Conservation (phyloP, 2,888 invertebrate species). For the Dicyrtomina minuta region DNA sequence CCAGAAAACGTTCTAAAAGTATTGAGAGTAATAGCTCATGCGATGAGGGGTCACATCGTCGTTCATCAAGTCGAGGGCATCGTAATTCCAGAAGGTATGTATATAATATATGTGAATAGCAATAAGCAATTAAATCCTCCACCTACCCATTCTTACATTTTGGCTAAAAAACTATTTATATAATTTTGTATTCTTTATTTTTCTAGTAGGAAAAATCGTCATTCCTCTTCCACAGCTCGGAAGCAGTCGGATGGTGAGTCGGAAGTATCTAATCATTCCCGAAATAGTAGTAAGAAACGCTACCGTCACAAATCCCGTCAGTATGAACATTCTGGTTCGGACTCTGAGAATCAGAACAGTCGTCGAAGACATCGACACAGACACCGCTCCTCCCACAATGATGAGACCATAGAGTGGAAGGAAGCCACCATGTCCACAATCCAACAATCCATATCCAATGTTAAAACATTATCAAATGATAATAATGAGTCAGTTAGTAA, state of each 20-base stretch:
- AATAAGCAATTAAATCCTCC: too few relatives aligned
- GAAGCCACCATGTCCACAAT: slow-evolving; percentile 25
- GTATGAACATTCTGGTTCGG: slow-evolving; percentile 69
- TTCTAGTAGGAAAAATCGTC: slow-evolving; percentile 65
- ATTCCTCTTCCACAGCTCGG: slow-evolving; percentile 65
- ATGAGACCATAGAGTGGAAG: slow-evolving; percentile 18
- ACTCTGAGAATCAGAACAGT: slow-evolving; percentile 65
- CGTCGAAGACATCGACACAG: slow-evolving; percentile 54
- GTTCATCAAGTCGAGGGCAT: slow-evolving; percentile 68
- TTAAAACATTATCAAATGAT: slow-evolving; percentile 10
- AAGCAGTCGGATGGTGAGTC: slow-evolving; percentile 90
- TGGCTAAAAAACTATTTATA: neutral
- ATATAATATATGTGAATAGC: too few relatives aligned
- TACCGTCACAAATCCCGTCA: slow-evolving; percentile 70
- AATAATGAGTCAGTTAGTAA: neutral
- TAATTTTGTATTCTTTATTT: neutral
- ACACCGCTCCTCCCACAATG: too few relatives aligned
- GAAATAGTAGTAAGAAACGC: slow-evolving; percentile 71
- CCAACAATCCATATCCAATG: slow-evolving; percentile 6
- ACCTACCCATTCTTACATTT: too few relatives aligned
- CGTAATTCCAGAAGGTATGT: slow-evolving; percentile 54
- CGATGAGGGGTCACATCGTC: too few relatives aligned
- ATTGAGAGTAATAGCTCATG: slow-evolving; percentile 87
- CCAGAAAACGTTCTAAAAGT: slow-evolving; percentile 66
- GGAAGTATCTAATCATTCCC: slow-evolving; percentile 80